Evolutionary conservation across 1,140 invertebrate species (phyloP).

Genomic region (Palaemon carinicauda): DNA sequence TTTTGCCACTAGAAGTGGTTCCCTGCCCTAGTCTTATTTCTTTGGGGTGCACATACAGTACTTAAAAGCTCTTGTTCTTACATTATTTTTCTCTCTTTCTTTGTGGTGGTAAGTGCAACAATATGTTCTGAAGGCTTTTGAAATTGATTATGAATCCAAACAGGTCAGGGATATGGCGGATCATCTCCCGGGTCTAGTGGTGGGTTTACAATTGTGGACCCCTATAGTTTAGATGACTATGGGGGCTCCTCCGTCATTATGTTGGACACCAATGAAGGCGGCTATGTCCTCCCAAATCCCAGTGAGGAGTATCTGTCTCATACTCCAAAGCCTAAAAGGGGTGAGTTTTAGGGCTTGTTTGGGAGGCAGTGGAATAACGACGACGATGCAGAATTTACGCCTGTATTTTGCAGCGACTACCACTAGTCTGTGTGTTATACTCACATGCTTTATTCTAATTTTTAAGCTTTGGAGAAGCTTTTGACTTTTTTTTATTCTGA

Average conservation of each 20-base stretch:
- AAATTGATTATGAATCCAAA: background rate
- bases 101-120: too few species aligned
- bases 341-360: slow-evolving; percentile 11
- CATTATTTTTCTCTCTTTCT: too few species aligned
- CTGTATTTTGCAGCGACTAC: background rate
- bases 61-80: too few species aligned
- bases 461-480: too few species aligned
- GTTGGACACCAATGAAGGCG: background rate
- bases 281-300: background rate
- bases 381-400: background rate
- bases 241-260: slow-evolving; percentile 8
- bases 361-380: background rate
- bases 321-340: slow-evolving; percentile 16
- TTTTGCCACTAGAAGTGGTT: too few species aligned
- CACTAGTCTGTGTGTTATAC: too few species aligned
- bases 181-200: background rate
- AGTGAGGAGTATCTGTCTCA: background rate
- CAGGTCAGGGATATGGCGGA: slow-evolving; percentile 30
- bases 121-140: too few species aligned
- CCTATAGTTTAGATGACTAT: background rate
- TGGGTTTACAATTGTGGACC: background rate
- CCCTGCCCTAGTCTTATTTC: too few species aligned
- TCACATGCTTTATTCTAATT: too few species aligned
- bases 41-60: too few species aligned
- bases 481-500: too few species aligned